These are phyloP conservation scores for Spea bombifrons DNA, from an alignment of 2,113 vertebrate genomes.

Conservation along the genomic window DNA sequence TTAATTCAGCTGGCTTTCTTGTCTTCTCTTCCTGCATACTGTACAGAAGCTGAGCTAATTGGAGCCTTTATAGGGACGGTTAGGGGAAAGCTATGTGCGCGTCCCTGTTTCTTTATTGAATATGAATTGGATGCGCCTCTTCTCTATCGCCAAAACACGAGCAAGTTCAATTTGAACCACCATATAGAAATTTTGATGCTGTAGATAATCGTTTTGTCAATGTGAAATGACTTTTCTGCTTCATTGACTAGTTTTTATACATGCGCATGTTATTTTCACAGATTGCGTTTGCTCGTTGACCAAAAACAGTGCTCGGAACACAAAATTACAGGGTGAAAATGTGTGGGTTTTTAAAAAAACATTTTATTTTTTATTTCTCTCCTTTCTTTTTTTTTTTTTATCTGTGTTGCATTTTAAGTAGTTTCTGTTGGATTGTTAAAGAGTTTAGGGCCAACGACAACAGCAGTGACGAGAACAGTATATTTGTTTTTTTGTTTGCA, in stretches of 20 bases:
- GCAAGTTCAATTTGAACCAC: constrained; percentile 27
- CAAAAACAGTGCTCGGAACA: constrained; percentile 58
- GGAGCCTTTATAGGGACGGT: not conserved
- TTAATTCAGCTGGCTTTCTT: constrained; percentile 1
- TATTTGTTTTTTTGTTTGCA: not conserved
- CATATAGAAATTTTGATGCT: constrained; percentile 36
- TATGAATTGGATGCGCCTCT: constrained; percentile 14
- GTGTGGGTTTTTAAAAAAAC: constrained; percentile 30
- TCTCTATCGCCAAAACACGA: constrained; percentile 15
- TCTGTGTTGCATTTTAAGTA: constrained; percentile 57
- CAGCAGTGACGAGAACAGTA: not conserved
- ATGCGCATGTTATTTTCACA: constrained; percentile 54
- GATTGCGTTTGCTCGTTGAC: constrained; percentile 63
- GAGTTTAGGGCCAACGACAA: not conserved
- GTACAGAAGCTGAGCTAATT: constrained; percentile 7
- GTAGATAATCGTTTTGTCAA: constrained; percentile 58
- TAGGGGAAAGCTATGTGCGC: not conserved
- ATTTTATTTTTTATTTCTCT: constrained; percentile 26
- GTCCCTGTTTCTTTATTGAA: constrained; percentile 31
- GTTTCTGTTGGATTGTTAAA: constrained; percentile 46
- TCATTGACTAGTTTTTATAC: constrained; percentile 56
- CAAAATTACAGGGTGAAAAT: constrained; percentile 56
- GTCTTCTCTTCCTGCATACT: not conserved
- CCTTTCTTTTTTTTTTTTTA: constrained; percentile 37
- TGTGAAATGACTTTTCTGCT: constrained; percentile 58